A percentile compares a stretch with the other conserved stretches of the same genome.
phyloP scores from a whole-genome alignment of 1,140 invertebrate species.

The Patella vulgata region DNA sequence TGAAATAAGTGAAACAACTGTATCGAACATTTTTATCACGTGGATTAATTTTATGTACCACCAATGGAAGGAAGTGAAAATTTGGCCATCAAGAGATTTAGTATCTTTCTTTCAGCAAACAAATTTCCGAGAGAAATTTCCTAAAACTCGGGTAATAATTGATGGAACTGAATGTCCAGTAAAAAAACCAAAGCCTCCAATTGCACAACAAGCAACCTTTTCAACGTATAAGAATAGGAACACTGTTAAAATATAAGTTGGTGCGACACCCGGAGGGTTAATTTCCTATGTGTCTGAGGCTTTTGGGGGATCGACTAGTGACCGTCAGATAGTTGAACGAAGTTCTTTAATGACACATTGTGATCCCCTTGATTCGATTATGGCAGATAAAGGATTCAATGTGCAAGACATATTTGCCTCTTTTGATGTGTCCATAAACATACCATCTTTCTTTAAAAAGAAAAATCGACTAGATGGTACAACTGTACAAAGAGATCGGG shows the following conservation, averaged over 20 bases:
- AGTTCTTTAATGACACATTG: conserved; percentile 11
- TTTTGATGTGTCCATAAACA: conserved; percentile 28
- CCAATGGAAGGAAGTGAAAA: conserved; percentile 42
- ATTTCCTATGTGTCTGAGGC: conserved; percentile 15
- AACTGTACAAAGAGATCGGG: conserved; percentile 15
- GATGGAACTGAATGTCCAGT: too few species aligned
- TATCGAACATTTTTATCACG: conserved; percentile 44
- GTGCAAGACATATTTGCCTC: conserved; percentile 33
- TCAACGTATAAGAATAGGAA: too few species aligned
- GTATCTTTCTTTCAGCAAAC: too few species aligned
- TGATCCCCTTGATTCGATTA: conserved; percentile 27
- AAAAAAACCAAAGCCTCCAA: too few species aligned
- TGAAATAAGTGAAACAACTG: conserved; percentile 32
- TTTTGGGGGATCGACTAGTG: conserved; percentile 37
- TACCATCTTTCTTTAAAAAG: conserved; percentile 39
- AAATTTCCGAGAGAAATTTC: too few species aligned
- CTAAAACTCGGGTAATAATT: too few species aligned
- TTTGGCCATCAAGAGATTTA: conserved; percentile 48
- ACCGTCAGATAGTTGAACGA: conserved; percentile 30
- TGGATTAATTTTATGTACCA: conserved; percentile 50
- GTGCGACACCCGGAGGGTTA: conserved; percentile 37
- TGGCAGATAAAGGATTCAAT: conserved; percentile 35
- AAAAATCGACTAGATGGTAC: conserved; percentile 25
- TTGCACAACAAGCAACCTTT: too few species aligned
- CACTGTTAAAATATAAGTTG: conserved; percentile 34